Evolutionary conservation across 1,140 invertebrate species (phyloP), one percentile per base, ranked within the genome.

Genomic region (Rhynchophorus ferrugineus): DNA sequence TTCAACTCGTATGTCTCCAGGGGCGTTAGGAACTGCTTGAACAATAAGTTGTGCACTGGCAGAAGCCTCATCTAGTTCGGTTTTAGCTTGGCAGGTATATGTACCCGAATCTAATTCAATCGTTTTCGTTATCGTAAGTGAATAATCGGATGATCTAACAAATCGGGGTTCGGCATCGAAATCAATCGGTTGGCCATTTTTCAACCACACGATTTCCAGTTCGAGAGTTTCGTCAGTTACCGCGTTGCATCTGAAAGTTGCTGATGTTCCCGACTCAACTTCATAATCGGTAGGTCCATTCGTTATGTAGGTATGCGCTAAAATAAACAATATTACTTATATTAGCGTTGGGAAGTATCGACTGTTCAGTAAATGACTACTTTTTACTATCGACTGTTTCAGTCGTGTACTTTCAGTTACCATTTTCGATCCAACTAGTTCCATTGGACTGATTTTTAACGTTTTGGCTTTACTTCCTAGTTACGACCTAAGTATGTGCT

Each of bases 81-180:
- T 98, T 35, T 75, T 78, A 1, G 95, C 95, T n/a, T 95, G 80
- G 72, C 96, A 99, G 0, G 94, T 97, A 64, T 98, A 98, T 38
- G 80, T 81, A 9, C 94, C 95, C 7, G 95, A 95, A 73, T 98
- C 93, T 44, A 95, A 71, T 71, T 95, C 93, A 18, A 84, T 88
- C 9, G 93, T 95, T 71, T 95, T 93, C 5, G 88, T 87, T 45
- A 99, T 95, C 6, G 88, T 89, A 43, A 99, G 72, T 0, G 95
- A 96, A 67, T 91, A 90, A 73, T 97, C 92, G 57, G 87, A 86
- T 45, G 84, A 82, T 66, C 82, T 78, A 1, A 87, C 77, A 67
- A 90, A 91, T 34, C 89, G 79, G 21, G 89, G 88, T 69, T 92
- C 83, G 46, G 77, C 73, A 44, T 92, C 89, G 62, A 92, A 90